Conservation (phyloP, 2,113 vertebrate species). For the Desmodus rotundus region DNA sequence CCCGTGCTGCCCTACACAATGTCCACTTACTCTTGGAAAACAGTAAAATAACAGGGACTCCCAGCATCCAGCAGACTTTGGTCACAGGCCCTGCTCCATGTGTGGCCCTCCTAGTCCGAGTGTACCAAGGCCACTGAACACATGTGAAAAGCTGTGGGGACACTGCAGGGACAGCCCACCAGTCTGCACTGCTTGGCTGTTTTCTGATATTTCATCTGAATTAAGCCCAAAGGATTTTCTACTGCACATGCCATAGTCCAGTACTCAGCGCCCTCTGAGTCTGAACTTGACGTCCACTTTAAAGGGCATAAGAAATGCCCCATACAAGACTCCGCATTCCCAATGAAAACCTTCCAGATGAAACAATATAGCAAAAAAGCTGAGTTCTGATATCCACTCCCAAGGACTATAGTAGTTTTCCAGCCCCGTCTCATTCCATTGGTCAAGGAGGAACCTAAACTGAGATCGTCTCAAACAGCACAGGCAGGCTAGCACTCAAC, state of each 20-base stretch:
- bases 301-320: neutral
- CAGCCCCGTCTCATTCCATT: neutral
- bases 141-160: too few species aligned
- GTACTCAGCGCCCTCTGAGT: neutral
- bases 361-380: neutral
- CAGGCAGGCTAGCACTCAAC: too few species aligned
- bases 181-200: neutral
- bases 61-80: neutral
- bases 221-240: neutral
- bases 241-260: neutral
- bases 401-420: neutral
- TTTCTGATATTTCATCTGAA: neutral
- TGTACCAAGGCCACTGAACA: neutral
- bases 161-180: neutral
- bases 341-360: conserved; percentile 13
- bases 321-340: neutral
- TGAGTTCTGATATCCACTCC: neutral
- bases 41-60: neutral
- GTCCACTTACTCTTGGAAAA: neutral
- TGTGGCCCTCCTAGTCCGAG: neutral
- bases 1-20: accelerated
- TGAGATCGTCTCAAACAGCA: neutral
- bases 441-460: neutral
- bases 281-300: neutral
- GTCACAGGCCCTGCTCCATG: neutral